A percentile compares a stretch with the other conserved stretches of the same genome.
Evolutionary conservation across 2,888 invertebrate genomes (phyloP).

Genomic region (Argyresthia albistria): DNA sequence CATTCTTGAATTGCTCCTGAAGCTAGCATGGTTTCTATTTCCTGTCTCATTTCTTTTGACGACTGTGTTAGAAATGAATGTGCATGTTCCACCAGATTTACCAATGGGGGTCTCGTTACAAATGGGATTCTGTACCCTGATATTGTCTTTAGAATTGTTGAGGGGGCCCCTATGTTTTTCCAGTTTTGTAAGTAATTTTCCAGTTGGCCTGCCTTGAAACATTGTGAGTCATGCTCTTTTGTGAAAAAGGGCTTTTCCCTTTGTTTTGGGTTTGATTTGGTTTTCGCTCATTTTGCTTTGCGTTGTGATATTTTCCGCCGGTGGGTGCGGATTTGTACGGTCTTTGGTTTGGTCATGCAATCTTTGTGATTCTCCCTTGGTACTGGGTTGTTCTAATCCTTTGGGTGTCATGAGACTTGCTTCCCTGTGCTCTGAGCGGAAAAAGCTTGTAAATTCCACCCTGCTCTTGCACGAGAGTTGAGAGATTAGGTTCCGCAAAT

Average conservation of each 20-base stretch:
- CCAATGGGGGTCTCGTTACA: too few relatives aligned
- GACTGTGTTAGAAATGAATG: too few relatives aligned
- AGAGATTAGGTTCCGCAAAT: slow-evolving; percentile 10
- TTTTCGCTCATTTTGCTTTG: background rate
- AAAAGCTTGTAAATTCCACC: slow-evolving; percentile 11
- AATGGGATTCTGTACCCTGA: slow-evolving; percentile 4
- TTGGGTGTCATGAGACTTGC: background rate
- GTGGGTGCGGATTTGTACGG: background rate
- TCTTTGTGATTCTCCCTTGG: background rate
- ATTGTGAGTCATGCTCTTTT: background rate
- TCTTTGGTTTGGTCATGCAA: background rate
- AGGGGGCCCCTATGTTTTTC: background rate
- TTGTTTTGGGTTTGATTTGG: background rate
- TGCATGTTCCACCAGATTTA: too few relatives aligned
- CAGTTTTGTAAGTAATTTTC: background rate
- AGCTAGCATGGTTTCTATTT: too few relatives aligned
- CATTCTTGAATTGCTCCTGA: too few relatives aligned
- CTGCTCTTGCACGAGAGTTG: slow-evolving; percentile 11
- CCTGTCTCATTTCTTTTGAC: too few relatives aligned
- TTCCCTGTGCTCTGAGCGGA: background rate
- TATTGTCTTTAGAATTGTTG: background rate
- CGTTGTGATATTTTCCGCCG: background rate
- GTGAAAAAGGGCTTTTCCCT: background rate
- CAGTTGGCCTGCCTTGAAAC: background rate
- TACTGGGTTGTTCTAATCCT: background rate